Percentiles rank a stretch among this genome's conserved stretches.
phyloP scores from a whole-genome alignment of 2,113 vertebrate genomes.

The Chaetura pelagica region DNA sequence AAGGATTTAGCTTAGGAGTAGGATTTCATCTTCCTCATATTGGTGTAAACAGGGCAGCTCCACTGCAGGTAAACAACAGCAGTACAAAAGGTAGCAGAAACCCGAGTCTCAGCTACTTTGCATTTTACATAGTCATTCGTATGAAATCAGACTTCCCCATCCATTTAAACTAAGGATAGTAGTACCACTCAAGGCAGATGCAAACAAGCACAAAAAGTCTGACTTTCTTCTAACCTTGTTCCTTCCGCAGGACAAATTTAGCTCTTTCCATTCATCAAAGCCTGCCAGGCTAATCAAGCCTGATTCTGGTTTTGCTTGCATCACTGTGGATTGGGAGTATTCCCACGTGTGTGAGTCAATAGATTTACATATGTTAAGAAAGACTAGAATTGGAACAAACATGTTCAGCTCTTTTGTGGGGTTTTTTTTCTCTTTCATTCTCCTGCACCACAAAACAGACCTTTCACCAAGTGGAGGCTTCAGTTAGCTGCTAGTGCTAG shows the following conservation, averaged over 20 bases:
- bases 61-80: not conserved
- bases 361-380: slow-evolving; percentile 23
- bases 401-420: not conserved
- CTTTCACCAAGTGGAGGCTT: not conserved
- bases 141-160: not conserved
- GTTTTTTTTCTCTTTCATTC: not conserved
- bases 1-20: not conserved
- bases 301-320: slow-evolving; percentile 52
- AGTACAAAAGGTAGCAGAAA: not conserved
- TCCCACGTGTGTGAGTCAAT: not conserved
- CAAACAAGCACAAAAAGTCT: not conserved
- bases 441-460: not conserved
- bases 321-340: slow-evolving; percentile 1
- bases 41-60: not conserved
- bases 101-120: not conserved
- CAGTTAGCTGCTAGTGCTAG: not conserved
- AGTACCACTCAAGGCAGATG: not conserved
- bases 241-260: slow-evolving; percentile 26
- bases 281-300: slow-evolving; percentile 57
- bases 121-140: not conserved
- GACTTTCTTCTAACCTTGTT: slow-evolving; percentile 59
- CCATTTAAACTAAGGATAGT: not conserved
- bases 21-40: not conserved
- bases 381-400: not conserved
- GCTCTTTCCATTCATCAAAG: slow-evolving; percentile 52